Evolutionary conservation across 2,888 invertebrate species (phyloP), one percentile per base, ranked within the genome.

Genomic region (Acanthosoma haemorrhoidale): DNA sequence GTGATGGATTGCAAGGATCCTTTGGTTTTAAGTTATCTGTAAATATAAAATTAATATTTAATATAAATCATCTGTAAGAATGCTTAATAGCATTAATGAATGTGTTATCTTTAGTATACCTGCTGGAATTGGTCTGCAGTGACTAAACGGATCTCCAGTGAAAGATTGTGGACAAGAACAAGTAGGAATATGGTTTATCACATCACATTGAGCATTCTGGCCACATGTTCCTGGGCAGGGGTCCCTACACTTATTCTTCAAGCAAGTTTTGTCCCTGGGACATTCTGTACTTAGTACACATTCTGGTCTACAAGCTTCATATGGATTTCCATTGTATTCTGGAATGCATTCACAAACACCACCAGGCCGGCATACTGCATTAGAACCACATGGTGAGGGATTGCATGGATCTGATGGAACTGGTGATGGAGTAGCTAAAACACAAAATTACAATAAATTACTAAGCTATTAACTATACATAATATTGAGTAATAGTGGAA

Each of bases 231-330:
- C 89, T 0, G 87, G 87, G 76, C 93, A 93, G 3, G 93, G 93
- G 80, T 93, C 89, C 75, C 84, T 82, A 78, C 91, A 91, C 82
- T 89, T 89, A 77, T 87, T 86, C 79, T 88, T 85, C 11, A 87
- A 83, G 77, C 91, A 92, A 4, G 91, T 89, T 76, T 84, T 81
- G 77, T 88, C 85, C 63, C 87, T 86, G 15, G 89, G 85, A 79
- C 94, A 94, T 77, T 94, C 93, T 0, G 92, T 88, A 79, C 90
- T 93, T 2, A 92, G 83, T 38, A 92, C 88, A 79, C 94, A 94
- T 82, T 94, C 93, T 1, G 93, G 93, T 74, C 91, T 85, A 77
- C 94, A 79, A 16, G 79, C 89, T 79, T 91, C 89, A 29, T 64
- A 64, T 3, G 93, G 92, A 81, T 92, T 92, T 69, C 93, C 93